These are phyloP conservation scores for Neosilurus mollespiculum DNA, from an alignment of 2,797 vertebrate species.

Conservation along the genomic window DNA sequence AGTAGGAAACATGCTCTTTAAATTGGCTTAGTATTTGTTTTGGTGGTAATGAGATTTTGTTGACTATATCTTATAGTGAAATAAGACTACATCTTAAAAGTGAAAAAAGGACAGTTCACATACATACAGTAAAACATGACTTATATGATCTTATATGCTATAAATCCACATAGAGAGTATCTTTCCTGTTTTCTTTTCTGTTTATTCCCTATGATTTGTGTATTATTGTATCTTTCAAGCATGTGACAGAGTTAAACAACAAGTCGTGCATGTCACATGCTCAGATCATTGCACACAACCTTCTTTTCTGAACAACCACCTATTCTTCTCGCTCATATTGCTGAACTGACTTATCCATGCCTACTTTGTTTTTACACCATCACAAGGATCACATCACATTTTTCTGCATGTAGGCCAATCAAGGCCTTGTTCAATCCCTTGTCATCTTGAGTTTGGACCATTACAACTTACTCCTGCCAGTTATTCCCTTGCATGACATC, in stretches of 20 bases:
- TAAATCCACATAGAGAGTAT: too few relatives aligned
- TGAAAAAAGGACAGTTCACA: constrained; percentile 1
- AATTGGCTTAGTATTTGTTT: neutral
- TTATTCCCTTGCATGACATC: neutral
- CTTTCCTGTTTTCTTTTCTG: neutral
- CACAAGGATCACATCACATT: neutral
- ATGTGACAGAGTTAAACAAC: neutral
- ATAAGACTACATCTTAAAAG: too few relatives aligned
- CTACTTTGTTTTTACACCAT: neutral
- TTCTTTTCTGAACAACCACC: neutral
- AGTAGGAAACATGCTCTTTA: neutral
- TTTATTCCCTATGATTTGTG: neutral
- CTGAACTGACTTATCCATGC: neutral
- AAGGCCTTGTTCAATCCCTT: neutral
- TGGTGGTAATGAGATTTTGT: neutral
- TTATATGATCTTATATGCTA: neutral
- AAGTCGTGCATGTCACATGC: neutral
- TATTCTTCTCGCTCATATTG: neutral
- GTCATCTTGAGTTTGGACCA: neutral
- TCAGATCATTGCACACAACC: neutral
- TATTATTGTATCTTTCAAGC: neutral
- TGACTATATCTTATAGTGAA: neutral
- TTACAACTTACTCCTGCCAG: neutral
- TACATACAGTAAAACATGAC: neutral
- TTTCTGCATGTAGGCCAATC: neutral